Base-by-base conservation (phyloP, 2,888 invertebrate species). In the Plagodis pulveraria region DNA sequence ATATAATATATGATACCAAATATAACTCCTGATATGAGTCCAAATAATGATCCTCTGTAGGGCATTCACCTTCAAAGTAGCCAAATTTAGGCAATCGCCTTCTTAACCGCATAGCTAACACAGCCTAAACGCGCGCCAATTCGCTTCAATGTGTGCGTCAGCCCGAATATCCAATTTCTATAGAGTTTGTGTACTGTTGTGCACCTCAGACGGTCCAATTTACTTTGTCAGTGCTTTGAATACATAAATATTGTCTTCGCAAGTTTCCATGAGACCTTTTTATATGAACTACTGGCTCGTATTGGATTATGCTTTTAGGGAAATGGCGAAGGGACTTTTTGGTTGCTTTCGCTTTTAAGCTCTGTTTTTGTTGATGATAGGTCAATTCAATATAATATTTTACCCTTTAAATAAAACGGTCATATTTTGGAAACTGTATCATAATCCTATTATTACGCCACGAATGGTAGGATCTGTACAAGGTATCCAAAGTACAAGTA, bases 261-360 rank as follows among this genome's bases (percentile, higher is more conserved):
- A 35, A 62, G 54, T 58, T 62, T 62, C 52, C 42, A 22, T 42
- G 42, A 56, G 64, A 62, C 63, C 63, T 65, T 66, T 67, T 65
- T 48, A 60, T 60, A 52, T 66, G 64, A 68, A 68, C 65, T 64
- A 66, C 60, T 53, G 49, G 33, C 41, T 63, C 65, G 63, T 63
- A 68, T 66, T 55, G 65, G 63, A 61, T 68, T 68, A 68, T 66
- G 65, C 67, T 68, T 64, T 66, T 65, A 68, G 60, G 65, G 54
- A 61, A 64, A 65, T 66, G 60, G 47, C 44, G 43, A 42, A 57
- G 58, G 35, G 56, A 45, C 51, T 50, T 60, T 50, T 56, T 55
- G 51, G 51, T 56, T 58, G 43, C 43, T 47, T 54, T 59, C 57
- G 60, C 52, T 61, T 49, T 56, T 42, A 52, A 52, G n/a, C 44